Evolutionary conservation across 2,113 vertebrate species (phyloP).

Genomic region (Lycocorax pyrrhopterus): DNA sequence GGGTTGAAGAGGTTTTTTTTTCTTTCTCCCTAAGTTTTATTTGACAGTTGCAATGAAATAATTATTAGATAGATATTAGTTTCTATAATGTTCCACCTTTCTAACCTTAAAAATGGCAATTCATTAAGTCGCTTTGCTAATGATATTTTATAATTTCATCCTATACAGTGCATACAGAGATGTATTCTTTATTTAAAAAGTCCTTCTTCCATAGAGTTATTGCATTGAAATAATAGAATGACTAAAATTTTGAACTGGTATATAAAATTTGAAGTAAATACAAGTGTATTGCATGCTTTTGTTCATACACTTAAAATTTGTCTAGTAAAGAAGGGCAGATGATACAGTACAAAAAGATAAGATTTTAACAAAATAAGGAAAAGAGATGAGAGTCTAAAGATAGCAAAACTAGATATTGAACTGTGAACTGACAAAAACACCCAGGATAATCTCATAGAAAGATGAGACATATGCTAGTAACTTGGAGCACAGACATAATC

Average conservation of each 20-base stretch:
- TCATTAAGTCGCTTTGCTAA: not conserved
- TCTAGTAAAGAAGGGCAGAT: not conserved
- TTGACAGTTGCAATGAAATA: not conserved
- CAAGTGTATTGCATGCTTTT: not conserved
- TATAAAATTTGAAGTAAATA: not conserved
- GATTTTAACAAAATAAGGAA: not conserved
- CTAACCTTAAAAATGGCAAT: not conserved
- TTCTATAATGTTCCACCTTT: not conserved
- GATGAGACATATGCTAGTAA: not conserved
- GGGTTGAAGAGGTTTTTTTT: fast-evolving
- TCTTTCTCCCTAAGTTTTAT: not conserved
- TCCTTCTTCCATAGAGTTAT: not conserved
- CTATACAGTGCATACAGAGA: not conserved
- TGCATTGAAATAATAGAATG: not conserved
- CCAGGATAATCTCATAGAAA: not conserved
- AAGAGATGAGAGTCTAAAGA: not conserved
- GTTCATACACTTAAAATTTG: not conserved
- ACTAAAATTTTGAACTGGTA: not conserved
- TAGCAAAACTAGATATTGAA: not conserved
- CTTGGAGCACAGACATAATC: not conserved
- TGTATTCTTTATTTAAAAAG: not conserved
- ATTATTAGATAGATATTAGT: not conserved
- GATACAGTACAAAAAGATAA: not conserved
- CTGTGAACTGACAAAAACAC: not conserved
- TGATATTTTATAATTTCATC: not conserved